phyloP scores from a whole-genome alignment of 2,113 vertebrate genomes.

The Periophthalmodon schlosseri region DNA sequence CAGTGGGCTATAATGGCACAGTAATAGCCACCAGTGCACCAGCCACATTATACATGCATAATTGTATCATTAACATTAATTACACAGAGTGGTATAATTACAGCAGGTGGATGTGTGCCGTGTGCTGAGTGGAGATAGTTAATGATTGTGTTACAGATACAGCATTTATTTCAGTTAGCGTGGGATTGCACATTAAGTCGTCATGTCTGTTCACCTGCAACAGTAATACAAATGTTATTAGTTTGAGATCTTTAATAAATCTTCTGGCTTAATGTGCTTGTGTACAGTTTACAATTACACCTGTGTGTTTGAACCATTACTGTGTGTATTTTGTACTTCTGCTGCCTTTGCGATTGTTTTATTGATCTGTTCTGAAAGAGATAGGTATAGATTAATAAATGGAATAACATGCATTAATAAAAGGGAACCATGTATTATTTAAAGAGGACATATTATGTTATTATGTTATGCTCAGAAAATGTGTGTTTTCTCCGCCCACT shows the following conservation, averaged over 20 bases:
- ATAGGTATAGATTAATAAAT: not conserved
- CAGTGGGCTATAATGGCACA: slow-evolving; percentile 19
- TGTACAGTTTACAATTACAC: not conserved
- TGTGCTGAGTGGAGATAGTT: not conserved
- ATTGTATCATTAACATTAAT: not conserved
- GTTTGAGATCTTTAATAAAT: not conserved
- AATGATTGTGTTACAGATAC: not conserved
- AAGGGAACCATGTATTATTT: too few species aligned
- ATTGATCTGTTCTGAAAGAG: not conserved
- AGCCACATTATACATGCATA: not conserved
- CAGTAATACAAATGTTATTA: not conserved
- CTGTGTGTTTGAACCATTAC: not conserved
- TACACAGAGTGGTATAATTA: slow-evolving; percentile 4
- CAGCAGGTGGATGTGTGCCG: slow-evolving; percentile 2
- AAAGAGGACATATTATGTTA: too few species aligned
- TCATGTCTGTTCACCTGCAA: not conserved
- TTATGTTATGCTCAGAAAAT: too few species aligned
- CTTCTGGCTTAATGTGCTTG: not conserved
- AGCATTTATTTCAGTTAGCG: not conserved
- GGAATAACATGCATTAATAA: not conserved
- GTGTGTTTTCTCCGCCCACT: too few species aligned
- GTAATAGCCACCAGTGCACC: not conserved
- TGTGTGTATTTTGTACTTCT: not conserved
- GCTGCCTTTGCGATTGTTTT: not conserved
- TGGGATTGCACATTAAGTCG: not conserved